Base-by-base conservation (phyloP, 1,140 invertebrate genomes). In the Riptortus pedestris region DNA sequence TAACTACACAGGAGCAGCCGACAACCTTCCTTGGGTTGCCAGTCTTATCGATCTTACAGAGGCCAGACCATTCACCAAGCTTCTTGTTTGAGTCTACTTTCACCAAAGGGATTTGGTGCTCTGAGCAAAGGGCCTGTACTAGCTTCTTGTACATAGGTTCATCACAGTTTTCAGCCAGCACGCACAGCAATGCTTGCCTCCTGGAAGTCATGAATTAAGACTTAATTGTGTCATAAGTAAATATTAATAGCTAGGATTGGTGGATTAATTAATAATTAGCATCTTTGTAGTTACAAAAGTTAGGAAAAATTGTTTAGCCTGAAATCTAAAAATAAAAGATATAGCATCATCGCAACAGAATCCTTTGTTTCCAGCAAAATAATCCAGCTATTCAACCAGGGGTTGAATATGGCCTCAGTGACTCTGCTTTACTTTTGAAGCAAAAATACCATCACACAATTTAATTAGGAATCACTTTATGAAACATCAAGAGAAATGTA, bases 11-110 rank as follows among this genome's bases (percentile, higher is more conserved):
- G 1, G 93, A 96, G 79, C 96, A 99, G 45, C 94, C 93, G 71
- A 98, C 95, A 69, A 99, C 93, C 81, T 99, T 99, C 66, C 96
- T 85, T 48, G 97, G 93, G 77, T 98, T 98, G 67, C 96, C 96
- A 70, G 96, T 92, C 72, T 92, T 96, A 79, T 99, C 97, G 73
- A 98, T 95, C 81, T 99, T 99, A 79, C 97, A 99, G 33, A 99
- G 82, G 68, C 96, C 97, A 66, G 93, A 89, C 95, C 96, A 98
- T 83, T 99, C 96, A 29, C 65, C 65, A 11, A 66, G 47, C 22
- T 64, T 66, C 24, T 66, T 66, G 47, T 64, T 66, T 9, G 38
- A 51, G 20, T 63, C 62, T 12, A 63, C 62, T 43, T 93, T 93
- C 64, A 99, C 88, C 33, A 99, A 78, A 63, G 94, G 92, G 74